phyloP scores from a whole-genome alignment of 2,888 invertebrate genomes.

The Aplocera efformata region DNA sequence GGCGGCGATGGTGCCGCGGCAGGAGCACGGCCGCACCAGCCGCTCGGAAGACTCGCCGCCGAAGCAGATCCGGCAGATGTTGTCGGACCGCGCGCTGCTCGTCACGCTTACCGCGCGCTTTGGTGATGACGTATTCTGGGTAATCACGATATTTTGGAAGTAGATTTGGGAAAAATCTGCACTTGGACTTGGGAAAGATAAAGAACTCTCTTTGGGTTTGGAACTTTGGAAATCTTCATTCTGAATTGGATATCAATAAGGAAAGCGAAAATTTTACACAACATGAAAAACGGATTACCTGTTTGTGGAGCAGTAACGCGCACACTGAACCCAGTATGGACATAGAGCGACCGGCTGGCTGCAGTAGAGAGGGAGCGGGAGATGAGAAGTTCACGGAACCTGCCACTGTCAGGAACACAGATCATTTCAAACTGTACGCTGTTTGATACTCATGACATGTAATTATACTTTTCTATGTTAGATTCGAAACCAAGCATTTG shows the following conservation, averaged over 20 bases:
- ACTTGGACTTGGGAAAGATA: no score
- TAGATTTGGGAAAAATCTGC: no score
- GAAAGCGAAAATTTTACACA: no score
- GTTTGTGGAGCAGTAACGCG: conserved; percentile 64
- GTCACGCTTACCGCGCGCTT: conserved; percentile 53
- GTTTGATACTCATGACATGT: no score
- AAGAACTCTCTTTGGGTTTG: no score
- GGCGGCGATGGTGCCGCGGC: conserved; percentile 72
- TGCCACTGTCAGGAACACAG: conserved; percentile 50
- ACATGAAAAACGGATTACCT: conserved; percentile 35
- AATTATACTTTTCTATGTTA: no score
- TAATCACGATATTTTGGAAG: no score
- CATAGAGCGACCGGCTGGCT: conserved; percentile 51
- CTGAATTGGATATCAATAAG: no score
- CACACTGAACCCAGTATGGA: conserved; percentile 71
- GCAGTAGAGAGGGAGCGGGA: conserved; percentile 56
- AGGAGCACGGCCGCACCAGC: conserved; percentile 70
- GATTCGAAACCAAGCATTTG: no score
- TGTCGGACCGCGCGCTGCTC: conserved; percentile 52
- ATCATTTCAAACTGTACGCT: conserved; percentile 34
- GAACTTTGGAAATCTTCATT: no score
- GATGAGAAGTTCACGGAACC: conserved; percentile 60
- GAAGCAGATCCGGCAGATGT: conserved; percentile 75
- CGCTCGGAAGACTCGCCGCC: conserved; percentile 71
- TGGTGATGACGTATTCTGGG: conserved; percentile 32